Evolutionary conservation across 2,888 invertebrate species (phyloP), one percentile per base, ranked within the genome.

Genomic region (Drosophila borborema): DNA sequence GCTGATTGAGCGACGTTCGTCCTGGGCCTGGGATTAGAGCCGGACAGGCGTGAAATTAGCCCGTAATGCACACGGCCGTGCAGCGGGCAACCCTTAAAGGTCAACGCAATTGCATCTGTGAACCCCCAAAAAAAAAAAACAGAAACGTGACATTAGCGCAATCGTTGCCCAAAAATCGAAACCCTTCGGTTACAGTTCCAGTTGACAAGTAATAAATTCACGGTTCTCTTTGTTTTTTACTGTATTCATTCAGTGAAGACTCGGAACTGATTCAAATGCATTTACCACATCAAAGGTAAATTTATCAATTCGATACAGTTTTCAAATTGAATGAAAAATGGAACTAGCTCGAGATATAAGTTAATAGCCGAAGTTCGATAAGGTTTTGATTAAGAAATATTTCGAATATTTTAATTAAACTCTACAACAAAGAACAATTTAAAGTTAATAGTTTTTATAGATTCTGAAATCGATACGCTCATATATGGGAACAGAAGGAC

Each of bases 1-100:
- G 85, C 87, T 84, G 84, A 84, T 84, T 87, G 87, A 82, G 79
- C 82, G 77, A 74, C 84, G 81, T 38, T 71, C 67, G 67, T 72
- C 64, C 67, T 67, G 67, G 54, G 72, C 46, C 67, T 48, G 67
- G 74, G 77, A 79, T 80, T 80, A 79, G 67, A 54, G 43, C 74
- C 71, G 74, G 79, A 80, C 77, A 70, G 77, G 70, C 79, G 79
- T 79, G 70, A 79, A 79, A 79, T 79, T 79, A 79, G 79, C 80
- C 65, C 65, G 54, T 68, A 65, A 64, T 64, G 73, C 74, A 74
- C 65, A 59, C 65, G 55, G 64, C 51, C 54, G 63, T 59, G 61
- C 28, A 51, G 28, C 31, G 6, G 28, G 56, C 74, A 64, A 74
- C 74, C 74, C 74, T 61, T 65, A 75, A 48, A 59, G 79, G 79